These are phyloP conservation scores for Halichondria panicea DNA, from an alignment of 37 sponge, comb jelly and placozoan genomes.

Conservation along the genomic window DNA sequence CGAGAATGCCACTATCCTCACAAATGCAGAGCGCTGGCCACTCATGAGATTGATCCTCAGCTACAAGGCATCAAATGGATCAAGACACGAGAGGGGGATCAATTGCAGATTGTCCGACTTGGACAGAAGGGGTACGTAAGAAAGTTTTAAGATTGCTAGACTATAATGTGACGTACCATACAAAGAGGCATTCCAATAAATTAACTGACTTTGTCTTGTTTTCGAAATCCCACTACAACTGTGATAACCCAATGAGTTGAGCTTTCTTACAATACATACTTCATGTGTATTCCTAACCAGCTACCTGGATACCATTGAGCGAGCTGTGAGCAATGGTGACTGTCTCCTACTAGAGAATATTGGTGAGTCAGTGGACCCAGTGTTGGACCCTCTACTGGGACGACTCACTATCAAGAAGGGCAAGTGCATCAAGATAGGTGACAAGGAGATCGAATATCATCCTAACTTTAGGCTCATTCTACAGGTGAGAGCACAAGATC, in stretches of 20 bases:
- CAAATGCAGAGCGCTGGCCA: constrained; percentile 97
- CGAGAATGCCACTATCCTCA: constrained; percentile 98
- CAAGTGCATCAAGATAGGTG: constrained; percentile 95
- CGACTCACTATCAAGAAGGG: constrained; percentile 99
- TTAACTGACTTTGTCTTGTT: too few species aligned
- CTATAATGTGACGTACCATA: too few species aligned
- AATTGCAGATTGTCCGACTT: constrained; percentile 85
- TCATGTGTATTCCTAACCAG: constrained; percentile 19
- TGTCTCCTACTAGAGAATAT: constrained; percentile 94
- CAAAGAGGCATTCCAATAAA: too few species aligned
- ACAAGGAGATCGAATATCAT: constrained; percentile 97
- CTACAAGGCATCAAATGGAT: constrained; percentile 99
- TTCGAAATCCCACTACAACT: too few species aligned
- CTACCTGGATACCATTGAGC: constrained; percentile 94
- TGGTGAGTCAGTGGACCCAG: constrained; percentile 94
- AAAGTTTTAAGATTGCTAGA: too few species aligned
- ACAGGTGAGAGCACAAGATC: constrained; percentile 7
- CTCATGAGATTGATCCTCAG: constrained; percentile 99
- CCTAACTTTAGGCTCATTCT: constrained; percentile 84
- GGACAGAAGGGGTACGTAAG: constrained; percentile 81
- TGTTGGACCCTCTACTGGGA: constrained; percentile 95
- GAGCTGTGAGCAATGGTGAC: constrained; percentile 92
- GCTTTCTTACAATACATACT: background rate
- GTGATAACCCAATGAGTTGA: too few species aligned
- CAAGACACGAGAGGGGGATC: constrained; percentile 93